These are phyloP conservation scores for Isaurus tuberculatus DNA, from an alignment of 92 coral and sea anemone genomes.

Conservation along the genomic window DNA sequence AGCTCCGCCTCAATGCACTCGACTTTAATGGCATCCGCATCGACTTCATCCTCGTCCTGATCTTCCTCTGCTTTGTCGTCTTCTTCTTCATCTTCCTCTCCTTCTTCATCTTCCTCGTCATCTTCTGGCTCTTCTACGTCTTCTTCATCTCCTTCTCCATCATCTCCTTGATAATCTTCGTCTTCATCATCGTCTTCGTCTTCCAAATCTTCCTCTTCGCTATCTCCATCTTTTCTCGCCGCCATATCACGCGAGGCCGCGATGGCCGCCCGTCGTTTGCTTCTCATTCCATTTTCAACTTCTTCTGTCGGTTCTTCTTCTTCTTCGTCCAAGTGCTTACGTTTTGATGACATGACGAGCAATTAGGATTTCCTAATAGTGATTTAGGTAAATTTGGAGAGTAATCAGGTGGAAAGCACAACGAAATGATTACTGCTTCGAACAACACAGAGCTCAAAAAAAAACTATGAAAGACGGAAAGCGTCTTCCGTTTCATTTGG, in stretches of 20 bases:
- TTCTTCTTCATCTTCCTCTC: constrained; percentile 64
- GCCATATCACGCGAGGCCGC: constrained; percentile 86
- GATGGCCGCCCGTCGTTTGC: constrained; percentile 86
- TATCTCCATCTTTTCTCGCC: constrained; percentile 72
- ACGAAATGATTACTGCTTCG: constrained; percentile 8
- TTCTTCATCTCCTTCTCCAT: constrained; percentile 79
- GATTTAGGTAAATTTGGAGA: not conserved
- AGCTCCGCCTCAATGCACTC: constrained; percentile 55
- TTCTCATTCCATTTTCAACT: constrained; percentile 72
- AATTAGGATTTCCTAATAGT: not conserved
- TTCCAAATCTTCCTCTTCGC: constrained; percentile 73
- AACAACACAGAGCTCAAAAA: constrained; percentile 6
- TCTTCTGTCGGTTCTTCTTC: constrained; percentile 77
- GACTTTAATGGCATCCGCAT: constrained; percentile 75
- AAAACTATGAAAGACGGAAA: constrained; percentile 7
- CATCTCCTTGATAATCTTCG: constrained; percentile 76
- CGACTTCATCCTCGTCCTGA: constrained; percentile 78
- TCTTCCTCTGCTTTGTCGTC: constrained; percentile 53
- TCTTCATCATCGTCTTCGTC: constrained; percentile 83
- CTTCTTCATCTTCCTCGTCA: constrained; percentile 79
- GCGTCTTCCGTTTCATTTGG: constrained; percentile 21
- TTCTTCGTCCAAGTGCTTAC: constrained; percentile 87
- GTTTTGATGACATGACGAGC: constrained; percentile 80
- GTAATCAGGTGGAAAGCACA: not conserved
- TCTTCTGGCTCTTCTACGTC: constrained; percentile 68